Base-by-base conservation (phyloP, 2,888 invertebrate genomes). In the Meteorus cinctellus region DNA sequence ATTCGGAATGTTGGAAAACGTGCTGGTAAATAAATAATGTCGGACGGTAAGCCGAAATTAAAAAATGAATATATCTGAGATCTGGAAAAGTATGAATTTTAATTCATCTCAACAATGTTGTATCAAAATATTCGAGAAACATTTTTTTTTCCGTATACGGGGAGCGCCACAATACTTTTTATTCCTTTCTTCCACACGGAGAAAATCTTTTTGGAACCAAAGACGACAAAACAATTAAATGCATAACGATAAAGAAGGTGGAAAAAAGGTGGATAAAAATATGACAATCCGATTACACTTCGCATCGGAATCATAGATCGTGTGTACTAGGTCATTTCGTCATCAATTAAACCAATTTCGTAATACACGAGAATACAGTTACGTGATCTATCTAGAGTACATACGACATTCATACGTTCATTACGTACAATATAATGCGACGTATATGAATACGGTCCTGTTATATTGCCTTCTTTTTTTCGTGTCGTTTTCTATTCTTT, bases 31-130 rank as follows among this genome's bases (percentile, higher is more conserved):
- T 51, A 24, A 45, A 74, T n/a, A 51, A 67, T 55, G 59, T 48
- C 16, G 55, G 45, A 75, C 51, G 12, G 76, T 68, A 48, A 55
- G 69, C 72, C 62, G 77, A 80, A 65, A 66, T 75, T 76, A 62
- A 75, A 77, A 62, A 60, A 66, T 48, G 70, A 62, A 27, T 76
- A 48, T 83, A 80, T 80, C 19, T 19, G 19, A n/a, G 55, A 55
- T 67, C 81, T 86, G 87, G 85, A 87, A 86, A 87, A 86, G 82
- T 83, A 82, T 84, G 84, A 85, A 84, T 84, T 87, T 88, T 88
- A 87, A 85, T 88, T 84, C 80, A 83, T 81, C 82, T 81, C 29
- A 86, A 88, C 86, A 88, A 87, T 86, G 86, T 86, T 79, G 82
- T 88, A 88, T 87, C 86, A 88, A 87, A 87, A 83, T 82, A 85